A percentile compares a stretch with the other conserved stretches of the same genome.
These are phyloP conservation scores for Willisornis vidua DNA, from an alignment of 2,113 vertebrate genomes.

Conservation along the genomic window DNA sequence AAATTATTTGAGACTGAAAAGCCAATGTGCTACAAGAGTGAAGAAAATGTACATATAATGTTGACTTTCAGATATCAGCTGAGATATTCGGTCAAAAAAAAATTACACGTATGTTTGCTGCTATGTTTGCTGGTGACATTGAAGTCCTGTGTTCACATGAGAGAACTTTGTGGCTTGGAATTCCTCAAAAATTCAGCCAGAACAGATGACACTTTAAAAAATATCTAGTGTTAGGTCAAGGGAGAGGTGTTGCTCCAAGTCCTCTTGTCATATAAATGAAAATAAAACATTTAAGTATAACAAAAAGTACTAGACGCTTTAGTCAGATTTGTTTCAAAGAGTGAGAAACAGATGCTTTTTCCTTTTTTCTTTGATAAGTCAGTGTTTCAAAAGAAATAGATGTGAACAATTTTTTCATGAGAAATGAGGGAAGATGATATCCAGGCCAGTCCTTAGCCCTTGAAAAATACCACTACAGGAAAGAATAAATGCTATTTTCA, in stretches of 20 bases:
- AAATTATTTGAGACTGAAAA: neutral
- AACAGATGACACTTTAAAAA: neutral
- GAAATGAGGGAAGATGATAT: neutral
- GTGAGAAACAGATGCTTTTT: neutral
- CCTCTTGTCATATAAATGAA: neutral
- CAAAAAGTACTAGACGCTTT: neutral
- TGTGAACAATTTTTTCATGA: neutral
- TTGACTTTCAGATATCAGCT: neutral
- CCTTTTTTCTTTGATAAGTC: neutral
- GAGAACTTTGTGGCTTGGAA: neutral
- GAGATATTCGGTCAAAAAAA: neutral
- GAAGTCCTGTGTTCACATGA: neutral
- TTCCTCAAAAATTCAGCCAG: neutral
- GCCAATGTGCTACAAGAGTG: neutral
- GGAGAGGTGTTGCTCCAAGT: neutral
- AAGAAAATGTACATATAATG: neutral
- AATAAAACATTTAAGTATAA: neutral
- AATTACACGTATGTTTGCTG: neutral
- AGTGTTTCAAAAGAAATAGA: neutral
- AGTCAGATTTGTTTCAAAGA: conserved; percentile 2
- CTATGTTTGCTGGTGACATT: accelerated
- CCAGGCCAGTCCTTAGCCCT: neutral
- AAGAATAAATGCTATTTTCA: neutral
- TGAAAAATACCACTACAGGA: neutral
- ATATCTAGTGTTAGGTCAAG: neutral